Evolutionary conservation across 2,888 invertebrate species (phyloP).

Genomic region (Archips xylosteana): DNA sequence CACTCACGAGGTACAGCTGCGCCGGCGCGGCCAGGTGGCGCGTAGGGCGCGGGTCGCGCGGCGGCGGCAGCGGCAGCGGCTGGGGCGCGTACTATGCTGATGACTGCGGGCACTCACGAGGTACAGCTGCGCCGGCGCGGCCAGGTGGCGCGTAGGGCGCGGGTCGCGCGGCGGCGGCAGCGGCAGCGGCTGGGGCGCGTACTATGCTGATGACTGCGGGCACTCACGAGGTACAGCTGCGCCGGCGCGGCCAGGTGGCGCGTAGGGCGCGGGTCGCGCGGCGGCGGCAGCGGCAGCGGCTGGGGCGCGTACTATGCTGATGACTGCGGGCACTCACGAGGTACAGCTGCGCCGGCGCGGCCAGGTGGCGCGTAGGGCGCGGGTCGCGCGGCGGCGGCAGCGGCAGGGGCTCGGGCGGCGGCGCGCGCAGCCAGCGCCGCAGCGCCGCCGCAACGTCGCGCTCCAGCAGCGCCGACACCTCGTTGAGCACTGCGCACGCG

Average conservation of each 20-base stretch:
- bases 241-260: conserved; percentile 50
- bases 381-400: conserved; percentile 79
- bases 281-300: too few species aligned
- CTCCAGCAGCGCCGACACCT: conserved; percentile 95
- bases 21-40: conserved; percentile 91
- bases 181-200: too few species aligned
- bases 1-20: conserved; percentile 89
- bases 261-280: too few species aligned
- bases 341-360: conserved; percentile 83
- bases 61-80: too few species aligned
- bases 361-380: conserved; percentile 5
- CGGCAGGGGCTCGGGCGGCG: conserved; percentile 68
- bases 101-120: too few species aligned
- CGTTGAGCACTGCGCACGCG: conserved; percentile 98
- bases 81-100: too few species aligned
- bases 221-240: conserved; percentile 51
- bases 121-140: too few species aligned
- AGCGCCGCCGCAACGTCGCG: conserved; percentile 92
- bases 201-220: too few species aligned
- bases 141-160: too few species aligned
- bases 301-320: too few species aligned
- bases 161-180: too few species aligned
- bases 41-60: too few species aligned
- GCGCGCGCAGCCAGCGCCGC: conserved; percentile 87
- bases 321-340: conserved; percentile 78